Conservation (phyloP, 1,140 invertebrate genomes). For the Oedothorax gibbosus region DNA sequence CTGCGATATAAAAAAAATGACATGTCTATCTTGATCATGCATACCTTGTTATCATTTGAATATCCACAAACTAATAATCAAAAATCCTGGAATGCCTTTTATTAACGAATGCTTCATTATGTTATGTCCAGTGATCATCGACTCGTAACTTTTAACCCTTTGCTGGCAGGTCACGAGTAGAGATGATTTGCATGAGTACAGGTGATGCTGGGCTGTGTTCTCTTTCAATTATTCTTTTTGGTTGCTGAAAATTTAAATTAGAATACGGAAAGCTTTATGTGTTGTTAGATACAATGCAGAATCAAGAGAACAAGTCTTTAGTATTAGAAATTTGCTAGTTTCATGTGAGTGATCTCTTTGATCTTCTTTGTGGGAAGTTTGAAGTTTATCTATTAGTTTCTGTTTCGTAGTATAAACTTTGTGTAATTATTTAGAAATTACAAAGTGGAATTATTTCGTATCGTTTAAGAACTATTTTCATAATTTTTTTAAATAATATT, state of each 20-base stretch:
- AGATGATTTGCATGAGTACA: slow-evolving; percentile 50
- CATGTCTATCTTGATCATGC: too few species aligned
- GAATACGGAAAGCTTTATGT: slow-evolving; percentile 37
- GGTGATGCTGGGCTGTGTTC: slow-evolving; percentile 2
- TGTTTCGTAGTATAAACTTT: too few species aligned
- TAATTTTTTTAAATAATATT: too few species aligned
- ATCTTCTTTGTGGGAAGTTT: too few species aligned
- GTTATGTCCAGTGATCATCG: slow-evolving; percentile 8
- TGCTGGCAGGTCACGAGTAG: slow-evolving; percentile 29
- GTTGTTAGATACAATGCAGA: slow-evolving; percentile 20
- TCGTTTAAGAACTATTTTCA: too few species aligned
- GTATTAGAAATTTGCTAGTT: slow-evolving; percentile 28
- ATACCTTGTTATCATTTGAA: not conserved
- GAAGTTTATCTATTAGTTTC: too few species aligned
- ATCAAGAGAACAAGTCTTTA: not conserved
- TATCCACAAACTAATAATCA: slow-evolving; percentile 15
- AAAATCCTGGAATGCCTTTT: slow-evolving; percentile 1
- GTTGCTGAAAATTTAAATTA: slow-evolving; percentile 28
- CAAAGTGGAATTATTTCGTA: too few species aligned
- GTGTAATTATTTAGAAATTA: too few species aligned
- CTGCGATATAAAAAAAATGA: too few species aligned
- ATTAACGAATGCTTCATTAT: slow-evolving; percentile 10
- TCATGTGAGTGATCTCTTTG: slow-evolving; percentile 21
- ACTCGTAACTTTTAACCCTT: slow-evolving; percentile 41
- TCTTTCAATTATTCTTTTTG: slow-evolving; percentile 31